These are phyloP conservation scores for Heterotis niloticus DNA, from an alignment of 2,113 vertebrate species.

Conservation along the genomic window DNA sequence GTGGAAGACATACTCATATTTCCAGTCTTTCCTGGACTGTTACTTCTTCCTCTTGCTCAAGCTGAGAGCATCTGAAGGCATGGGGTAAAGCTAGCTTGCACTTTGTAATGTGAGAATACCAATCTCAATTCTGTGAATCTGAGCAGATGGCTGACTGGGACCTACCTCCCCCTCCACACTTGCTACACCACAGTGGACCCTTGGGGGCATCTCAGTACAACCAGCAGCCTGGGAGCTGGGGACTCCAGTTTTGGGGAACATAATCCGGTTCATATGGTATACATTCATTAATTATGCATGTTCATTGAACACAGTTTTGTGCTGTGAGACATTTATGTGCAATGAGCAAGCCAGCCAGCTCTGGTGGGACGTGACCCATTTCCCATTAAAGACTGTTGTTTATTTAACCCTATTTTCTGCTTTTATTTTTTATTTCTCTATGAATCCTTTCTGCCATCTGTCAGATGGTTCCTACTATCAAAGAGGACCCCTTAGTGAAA, in stretches of 20 bases:
- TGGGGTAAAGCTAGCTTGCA: too few relatives aligned
- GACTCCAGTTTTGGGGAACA: conserved; percentile 25
- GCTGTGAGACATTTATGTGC: conserved; percentile 38
- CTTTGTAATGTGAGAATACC: too few relatives aligned
- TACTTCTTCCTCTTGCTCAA: too few relatives aligned
- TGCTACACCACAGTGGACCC: conserved; percentile 4
- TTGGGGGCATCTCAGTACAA: background rate
- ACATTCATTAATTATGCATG: conserved; percentile 26
- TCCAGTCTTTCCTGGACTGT: too few relatives aligned
- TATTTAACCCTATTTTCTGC: conserved; percentile 24
- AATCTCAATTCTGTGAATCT: background rate
- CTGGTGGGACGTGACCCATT: conserved; percentile 39
- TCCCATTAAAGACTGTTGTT: conserved; percentile 23
- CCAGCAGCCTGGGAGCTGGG: background rate
- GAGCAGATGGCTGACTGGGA: conserved; percentile 25
- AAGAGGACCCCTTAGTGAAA: background rate
- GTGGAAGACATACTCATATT: too few relatives aligned
- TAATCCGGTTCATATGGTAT: conserved; percentile 27
- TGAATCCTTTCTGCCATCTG: conserved; percentile 2
- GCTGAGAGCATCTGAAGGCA: too few relatives aligned
- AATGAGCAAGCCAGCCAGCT: conserved; percentile 30
- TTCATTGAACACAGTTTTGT: conserved; percentile 22
- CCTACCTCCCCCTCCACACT: background rate
- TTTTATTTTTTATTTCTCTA: conserved; percentile 1
- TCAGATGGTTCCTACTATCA: background rate